Percentiles rank a stretch among this genome's conserved stretches.
These are phyloP conservation scores for Sycobia sp. DNA, from an alignment of 1,140 invertebrate genomes.

Conservation along the genomic window DNA sequence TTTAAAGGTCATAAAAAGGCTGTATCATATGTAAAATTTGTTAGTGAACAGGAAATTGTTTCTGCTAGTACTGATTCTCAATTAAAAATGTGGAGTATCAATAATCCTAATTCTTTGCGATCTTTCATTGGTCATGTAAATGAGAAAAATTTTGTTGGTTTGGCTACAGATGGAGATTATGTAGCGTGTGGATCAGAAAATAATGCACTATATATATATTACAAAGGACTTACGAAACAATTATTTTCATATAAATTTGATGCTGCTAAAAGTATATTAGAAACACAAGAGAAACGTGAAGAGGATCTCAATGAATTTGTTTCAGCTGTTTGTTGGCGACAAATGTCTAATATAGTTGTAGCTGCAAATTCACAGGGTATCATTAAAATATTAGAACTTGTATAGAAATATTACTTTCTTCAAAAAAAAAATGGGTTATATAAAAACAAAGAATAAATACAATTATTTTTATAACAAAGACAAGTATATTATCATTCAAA, in stretches of 20 bases:
- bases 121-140: constrained; percentile 94
- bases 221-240: constrained; percentile 87
- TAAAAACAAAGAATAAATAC: too few species aligned
- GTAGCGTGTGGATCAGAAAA: constrained; percentile 96
- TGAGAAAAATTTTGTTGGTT: constrained; percentile 96
- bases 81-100: constrained; percentile 91
- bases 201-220: constrained; percentile 93
- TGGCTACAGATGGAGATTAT: constrained; percentile 95
- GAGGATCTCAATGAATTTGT: constrained; percentile 93
- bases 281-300: constrained; percentile 76
- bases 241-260: constrained; percentile 90
- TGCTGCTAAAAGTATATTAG: constrained; percentile 78
- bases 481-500: too few species aligned
- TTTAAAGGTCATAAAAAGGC: constrained; percentile 94
- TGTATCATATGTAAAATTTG: constrained; percentile 95
- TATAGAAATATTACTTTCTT: constrained; percentile 58
- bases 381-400: constrained; percentile 84
- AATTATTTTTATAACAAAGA: too few species aligned
- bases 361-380: constrained; percentile 95
- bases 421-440: too few species aligned
- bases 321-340: constrained; percentile 93
- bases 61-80: constrained; percentile 95
- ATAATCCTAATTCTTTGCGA: constrained; percentile 78
- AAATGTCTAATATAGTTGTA: constrained; percentile 85
- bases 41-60: constrained; percentile 87